Conservation (phyloP, 2,797 vertebrate species). For the Myotis planiceps region DNA sequence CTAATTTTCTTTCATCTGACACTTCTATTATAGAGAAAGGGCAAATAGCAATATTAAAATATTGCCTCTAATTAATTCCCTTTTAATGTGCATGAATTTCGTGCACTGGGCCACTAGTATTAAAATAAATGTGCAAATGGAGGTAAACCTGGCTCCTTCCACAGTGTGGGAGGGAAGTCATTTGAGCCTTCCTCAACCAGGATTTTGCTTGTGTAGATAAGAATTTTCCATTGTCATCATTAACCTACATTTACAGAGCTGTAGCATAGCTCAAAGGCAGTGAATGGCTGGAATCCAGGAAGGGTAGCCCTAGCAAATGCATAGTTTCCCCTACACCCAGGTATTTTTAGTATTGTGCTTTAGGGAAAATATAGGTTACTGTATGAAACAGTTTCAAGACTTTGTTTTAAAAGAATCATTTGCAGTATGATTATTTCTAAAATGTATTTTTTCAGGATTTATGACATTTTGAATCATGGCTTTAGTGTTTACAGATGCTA, state of each 20-base stretch:
- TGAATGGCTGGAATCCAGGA: neutral
- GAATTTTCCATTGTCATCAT: neutral
- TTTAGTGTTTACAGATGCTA: neutral
- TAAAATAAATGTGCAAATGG: neutral
- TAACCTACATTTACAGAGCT: neutral
- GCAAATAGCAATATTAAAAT: too few relatives aligned
- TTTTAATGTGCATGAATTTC: too few relatives aligned
- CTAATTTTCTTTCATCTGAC: too few relatives aligned
- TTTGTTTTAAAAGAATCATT: neutral
- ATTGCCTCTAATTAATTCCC: too few relatives aligned
- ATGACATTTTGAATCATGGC: neutral
- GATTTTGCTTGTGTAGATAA: neutral
- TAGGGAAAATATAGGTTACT: neutral
- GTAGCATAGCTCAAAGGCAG: neutral
- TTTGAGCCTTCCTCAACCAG: neutral
- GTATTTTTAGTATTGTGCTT: neutral
- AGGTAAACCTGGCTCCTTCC: neutral
- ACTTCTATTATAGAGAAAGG: too few relatives aligned
- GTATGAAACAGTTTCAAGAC: neutral
- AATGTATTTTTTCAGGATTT: neutral
- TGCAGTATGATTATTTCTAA: slow-evolving; percentile 6
- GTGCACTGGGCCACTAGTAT: neutral
- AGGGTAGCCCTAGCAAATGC: neutral
- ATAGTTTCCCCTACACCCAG: neutral
- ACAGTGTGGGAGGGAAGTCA: neutral